phyloP scores from a whole-genome alignment of 1,140 invertebrate genomes.

The Drosophila bocqueti region DNA sequence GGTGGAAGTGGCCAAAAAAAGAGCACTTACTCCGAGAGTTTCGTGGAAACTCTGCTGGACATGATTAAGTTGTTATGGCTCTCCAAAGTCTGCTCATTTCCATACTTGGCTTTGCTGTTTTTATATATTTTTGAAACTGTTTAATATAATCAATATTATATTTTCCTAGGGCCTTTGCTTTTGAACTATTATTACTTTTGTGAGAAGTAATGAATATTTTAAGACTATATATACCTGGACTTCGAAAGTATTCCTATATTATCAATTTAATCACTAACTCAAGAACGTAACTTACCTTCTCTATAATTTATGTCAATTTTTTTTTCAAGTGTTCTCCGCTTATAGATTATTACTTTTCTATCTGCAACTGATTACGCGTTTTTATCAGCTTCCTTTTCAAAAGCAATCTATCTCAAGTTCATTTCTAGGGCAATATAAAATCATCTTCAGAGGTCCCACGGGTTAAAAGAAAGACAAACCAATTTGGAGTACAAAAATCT shows the following conservation, averaged over 20 bases:
- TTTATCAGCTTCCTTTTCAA: constrained; percentile 18
- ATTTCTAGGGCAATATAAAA: constrained; percentile 31
- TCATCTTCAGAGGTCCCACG: neutral
- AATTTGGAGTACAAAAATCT: neutral
- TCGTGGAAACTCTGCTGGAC: constrained; percentile 17
- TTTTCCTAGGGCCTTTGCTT: no score
- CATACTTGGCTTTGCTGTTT: neutral
- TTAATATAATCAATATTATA: no score
- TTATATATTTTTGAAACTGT: neutral
- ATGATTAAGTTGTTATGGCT: constrained; percentile 29
- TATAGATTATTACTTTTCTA: constrained; percentile 15
- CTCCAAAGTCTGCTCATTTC: constrained; percentile 1
- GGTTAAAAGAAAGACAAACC: neutral
- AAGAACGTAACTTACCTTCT: constrained; percentile 9
- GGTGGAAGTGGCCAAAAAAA: constrained; percentile 68
- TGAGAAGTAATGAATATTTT: no score
- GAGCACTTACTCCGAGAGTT: constrained; percentile 24
- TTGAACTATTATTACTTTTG: no score
- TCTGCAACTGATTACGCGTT: constrained; percentile 11
- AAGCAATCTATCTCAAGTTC: constrained; percentile 28
- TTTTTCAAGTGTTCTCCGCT: neutral
- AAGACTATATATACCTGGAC: no score
- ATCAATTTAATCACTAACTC: neutral
- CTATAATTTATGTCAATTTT: constrained; percentile 23
- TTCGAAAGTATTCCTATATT: no score